Percentiles rank a stretch among this genome's conserved stretches.
These are phyloP conservation scores for Labeo catla DNA, from an alignment of 2,113 vertebrate genomes.

Conservation along the genomic window DNA sequence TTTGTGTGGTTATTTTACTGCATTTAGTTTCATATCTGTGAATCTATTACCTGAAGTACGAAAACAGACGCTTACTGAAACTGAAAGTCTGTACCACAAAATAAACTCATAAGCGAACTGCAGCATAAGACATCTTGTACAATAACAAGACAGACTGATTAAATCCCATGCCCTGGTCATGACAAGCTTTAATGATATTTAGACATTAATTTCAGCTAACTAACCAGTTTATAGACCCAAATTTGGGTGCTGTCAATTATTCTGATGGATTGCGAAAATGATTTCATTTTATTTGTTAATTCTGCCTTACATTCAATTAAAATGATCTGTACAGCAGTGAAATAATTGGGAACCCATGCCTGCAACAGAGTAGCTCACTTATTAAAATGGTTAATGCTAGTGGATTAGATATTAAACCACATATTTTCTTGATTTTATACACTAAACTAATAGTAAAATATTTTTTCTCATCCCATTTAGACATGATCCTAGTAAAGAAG, in stretches of 20 bases:
- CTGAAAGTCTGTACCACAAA: not conserved
- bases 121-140: not conserved
- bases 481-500: not conserved
- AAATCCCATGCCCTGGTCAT: constrained; percentile 9
- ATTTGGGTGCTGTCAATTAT: constrained; percentile 13
- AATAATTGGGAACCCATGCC: constrained; percentile 41
- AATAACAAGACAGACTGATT: not conserved
- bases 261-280: constrained; percentile 59
- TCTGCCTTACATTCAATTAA: not conserved
- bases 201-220: constrained; percentile 63
- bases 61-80: not conserved
- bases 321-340: not conserved
- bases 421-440: not conserved
- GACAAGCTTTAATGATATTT: constrained; percentile 56
- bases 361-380: not conserved
- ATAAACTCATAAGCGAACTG: not conserved
- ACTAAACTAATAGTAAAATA: not conserved
- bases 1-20: not conserved
- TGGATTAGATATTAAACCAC: not conserved
- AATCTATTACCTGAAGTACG: not conserved
- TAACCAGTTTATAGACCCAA: constrained; percentile 35
- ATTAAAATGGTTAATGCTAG: not conserved
- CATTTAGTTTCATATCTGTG: not conserved
- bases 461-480: not conserved
- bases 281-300: not conserved